Conservation (phyloP, 2,888 invertebrate genomes). For the Amiota communis region DNA sequence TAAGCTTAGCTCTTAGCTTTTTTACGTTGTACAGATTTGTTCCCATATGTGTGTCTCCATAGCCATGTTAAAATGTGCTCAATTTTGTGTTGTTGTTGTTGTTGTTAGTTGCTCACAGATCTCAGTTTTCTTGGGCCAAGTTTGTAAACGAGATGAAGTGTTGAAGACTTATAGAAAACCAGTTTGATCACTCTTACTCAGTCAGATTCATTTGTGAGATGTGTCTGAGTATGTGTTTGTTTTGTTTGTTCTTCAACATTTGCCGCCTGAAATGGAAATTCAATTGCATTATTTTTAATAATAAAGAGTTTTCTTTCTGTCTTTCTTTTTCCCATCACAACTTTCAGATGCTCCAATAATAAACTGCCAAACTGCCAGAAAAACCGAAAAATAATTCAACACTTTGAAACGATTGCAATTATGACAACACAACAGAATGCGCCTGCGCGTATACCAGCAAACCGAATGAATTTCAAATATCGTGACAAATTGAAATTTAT, state of each 20-base stretch:
- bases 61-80: not conserved
- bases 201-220: constrained; percentile 47
- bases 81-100: constrained; percentile 2
- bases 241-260: constrained; percentile 21
- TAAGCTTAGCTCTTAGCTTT: constrained; percentile 16
- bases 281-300: not conserved
- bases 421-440: constrained; percentile 13
- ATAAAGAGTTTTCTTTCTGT: not conserved
- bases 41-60: not conserved
- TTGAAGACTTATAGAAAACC: constrained; percentile 48
- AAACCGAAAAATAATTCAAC: not conserved
- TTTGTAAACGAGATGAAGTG: not conserved
- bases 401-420: constrained; percentile 9
- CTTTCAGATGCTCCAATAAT: constrained; percentile 3
- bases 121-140: not conserved
- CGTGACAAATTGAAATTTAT: constrained; percentile 65
- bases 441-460: constrained; percentile 29
- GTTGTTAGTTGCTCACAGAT: not conserved
- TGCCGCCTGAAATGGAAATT: constrained; percentile 37
- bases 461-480: constrained; percentile 68
- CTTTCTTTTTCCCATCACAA: not conserved
- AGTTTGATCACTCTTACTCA: constrained; percentile 64
- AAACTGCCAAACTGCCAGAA: constrained; percentile 15
- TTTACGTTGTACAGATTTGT: not conserved
- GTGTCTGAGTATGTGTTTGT: not conserved